phyloP scores from a whole-genome alignment of 53 echinoderm and acorn worm genomes.

The Holothuria scabra region DNA sequence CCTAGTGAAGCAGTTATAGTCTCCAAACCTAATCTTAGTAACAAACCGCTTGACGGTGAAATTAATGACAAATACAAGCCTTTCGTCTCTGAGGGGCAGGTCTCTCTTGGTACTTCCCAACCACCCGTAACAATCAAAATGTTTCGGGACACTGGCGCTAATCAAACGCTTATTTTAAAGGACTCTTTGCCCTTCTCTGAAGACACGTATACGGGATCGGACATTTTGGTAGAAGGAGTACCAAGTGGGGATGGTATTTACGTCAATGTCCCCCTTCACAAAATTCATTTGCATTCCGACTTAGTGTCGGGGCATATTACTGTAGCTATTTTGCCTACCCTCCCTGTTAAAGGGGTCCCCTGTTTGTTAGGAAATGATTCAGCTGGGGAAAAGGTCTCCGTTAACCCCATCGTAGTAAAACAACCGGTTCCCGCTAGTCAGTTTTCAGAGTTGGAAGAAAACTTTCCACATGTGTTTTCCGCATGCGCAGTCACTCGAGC shows the following conservation, averaged over 20 bases:
- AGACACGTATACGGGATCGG: no score
- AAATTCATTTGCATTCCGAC: conserved; percentile 14
- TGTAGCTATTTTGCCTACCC: conserved; percentile 9
- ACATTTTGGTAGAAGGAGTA: no score
- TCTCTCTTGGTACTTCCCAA: no score
- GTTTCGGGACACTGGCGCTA: no score
- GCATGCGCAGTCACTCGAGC: conserved; percentile 44
- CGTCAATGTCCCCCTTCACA: conserved; percentile 1
- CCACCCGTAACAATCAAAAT: no score
- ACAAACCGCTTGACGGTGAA: neutral
- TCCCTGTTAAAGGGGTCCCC: conserved; percentile 30
- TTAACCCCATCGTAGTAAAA: conserved; percentile 28
- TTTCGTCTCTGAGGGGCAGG: no score
- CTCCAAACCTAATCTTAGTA: no score
- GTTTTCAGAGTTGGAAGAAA: neutral
- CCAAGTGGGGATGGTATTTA: neutral
- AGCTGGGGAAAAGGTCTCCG: conserved; percentile 44
- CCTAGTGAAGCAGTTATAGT: no score
- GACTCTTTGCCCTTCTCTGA: no score
- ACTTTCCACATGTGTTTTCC: conserved; percentile 24
- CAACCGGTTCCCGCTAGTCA: neutral
- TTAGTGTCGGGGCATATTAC: conserved; percentile 33
- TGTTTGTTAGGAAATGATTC: conserved; percentile 47
- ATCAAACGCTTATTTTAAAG: no score
- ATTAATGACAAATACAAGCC: neutral